Conservation (phyloP, 2,888 invertebrate species). For the Mythimna impura region DNA sequence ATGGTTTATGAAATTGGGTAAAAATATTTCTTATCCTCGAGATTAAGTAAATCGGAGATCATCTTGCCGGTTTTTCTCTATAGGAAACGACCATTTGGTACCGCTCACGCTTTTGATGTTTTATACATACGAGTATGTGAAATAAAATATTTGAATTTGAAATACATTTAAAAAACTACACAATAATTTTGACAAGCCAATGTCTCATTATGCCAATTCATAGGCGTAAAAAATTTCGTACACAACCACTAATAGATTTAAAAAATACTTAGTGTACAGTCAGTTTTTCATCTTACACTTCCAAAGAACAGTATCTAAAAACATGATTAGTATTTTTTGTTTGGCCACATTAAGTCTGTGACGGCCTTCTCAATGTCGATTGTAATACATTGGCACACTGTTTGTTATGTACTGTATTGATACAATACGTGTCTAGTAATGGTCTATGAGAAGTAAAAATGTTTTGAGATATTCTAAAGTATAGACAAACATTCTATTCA, state of each 20-base stretch:
- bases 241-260: background rate
- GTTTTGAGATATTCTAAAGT: conserved; percentile 9
- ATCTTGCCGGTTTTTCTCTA: no score
- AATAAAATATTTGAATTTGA: no score
- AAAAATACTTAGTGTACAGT: conserved; percentile 8
- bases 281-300: background rate
- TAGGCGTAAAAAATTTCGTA: background rate
- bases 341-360: conserved; percentile 3
- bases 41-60: background rate
- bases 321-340: conserved; percentile 32
- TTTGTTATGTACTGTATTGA: conserved; percentile 27
- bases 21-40: no score
- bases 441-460: conserved; percentile 11
- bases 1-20: background rate
- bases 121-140: no score
- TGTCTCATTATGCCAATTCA: background rate
- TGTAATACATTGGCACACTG: conserved; percentile 19
- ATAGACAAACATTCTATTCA: background rate
- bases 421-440: conserved; percentile 18
- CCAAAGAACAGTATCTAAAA: conserved; percentile 14
- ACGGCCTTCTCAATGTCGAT: conserved; percentile 46
- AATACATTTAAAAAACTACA: background rate
- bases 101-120: no score
- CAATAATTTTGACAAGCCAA: background rate
- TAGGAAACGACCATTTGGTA: no score